Percentiles rank a stretch among this genome's conserved stretches.
phyloP scores from a whole-genome alignment of 2,113 vertebrate species.

The Sinocyclocheilus rhinocerous region DNA sequence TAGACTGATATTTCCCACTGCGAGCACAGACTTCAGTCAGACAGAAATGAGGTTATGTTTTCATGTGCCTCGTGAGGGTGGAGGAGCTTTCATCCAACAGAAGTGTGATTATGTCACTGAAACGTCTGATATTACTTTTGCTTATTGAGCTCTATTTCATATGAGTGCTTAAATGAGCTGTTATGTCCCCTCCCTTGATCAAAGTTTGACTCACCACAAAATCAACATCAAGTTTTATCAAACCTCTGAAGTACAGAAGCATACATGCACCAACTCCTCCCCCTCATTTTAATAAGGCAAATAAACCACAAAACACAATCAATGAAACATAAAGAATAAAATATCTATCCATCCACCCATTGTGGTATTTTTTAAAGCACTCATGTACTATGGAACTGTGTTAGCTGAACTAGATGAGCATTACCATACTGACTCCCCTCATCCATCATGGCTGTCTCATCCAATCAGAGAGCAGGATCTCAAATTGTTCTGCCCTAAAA shows the following conservation, averaged over 20 bases:
- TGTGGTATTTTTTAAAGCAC: not conserved
- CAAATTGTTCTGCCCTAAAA: slow-evolving; percentile 56
- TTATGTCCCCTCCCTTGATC: not conserved
- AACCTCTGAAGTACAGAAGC: not conserved
- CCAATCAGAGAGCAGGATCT: slow-evolving; percentile 57
- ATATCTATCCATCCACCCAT: not conserved
- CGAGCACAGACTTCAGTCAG: slow-evolving; percentile 18
- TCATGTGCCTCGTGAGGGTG: not conserved
- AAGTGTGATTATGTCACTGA: slow-evolving; percentile 40
- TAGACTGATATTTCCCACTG: slow-evolving; percentile 30
- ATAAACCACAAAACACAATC: not conserved
- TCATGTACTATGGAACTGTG: slow-evolving; percentile 61
- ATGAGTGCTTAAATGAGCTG: not conserved
- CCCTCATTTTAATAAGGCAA: not conserved
- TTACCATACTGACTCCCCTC: slow-evolving; percentile 69
- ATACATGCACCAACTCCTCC: not conserved
- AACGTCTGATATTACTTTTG: slow-evolving; percentile 35
- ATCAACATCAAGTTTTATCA: not conserved
- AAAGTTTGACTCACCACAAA: slow-evolving; percentile 5
- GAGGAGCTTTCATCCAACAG: slow-evolving; percentile 24
- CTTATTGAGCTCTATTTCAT: slow-evolving; percentile 29
- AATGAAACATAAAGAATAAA: not conserved
- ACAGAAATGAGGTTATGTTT: slow-evolving; percentile 29
- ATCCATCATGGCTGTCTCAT: slow-evolving; percentile 70
- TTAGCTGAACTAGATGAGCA: slow-evolving; percentile 64